A percentile compares a stretch with the other conserved stretches of the same genome.
Evolutionary conservation across 2,888 invertebrate genomes (phyloP).

Genomic region (Andrena minutula): DNA sequence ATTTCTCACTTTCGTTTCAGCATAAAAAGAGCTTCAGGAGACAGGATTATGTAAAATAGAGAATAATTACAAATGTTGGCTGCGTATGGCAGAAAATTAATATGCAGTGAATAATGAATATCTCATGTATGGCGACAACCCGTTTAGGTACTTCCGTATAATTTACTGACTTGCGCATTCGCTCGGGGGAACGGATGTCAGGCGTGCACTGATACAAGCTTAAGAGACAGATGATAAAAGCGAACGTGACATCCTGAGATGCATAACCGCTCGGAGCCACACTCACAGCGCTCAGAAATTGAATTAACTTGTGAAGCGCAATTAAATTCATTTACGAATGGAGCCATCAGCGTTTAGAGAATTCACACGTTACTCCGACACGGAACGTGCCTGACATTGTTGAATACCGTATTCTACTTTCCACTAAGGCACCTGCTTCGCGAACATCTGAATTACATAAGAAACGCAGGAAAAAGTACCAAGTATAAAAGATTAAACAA

Average conservation of each 20-base stretch:
- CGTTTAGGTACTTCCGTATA: slow-evolving; percentile 57
- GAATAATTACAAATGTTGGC: slow-evolving; percentile 14
- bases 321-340: slow-evolving; percentile 23
- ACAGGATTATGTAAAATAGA: background rate
- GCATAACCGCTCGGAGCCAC: background rate
- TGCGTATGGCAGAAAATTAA: slow-evolving; percentile 57
- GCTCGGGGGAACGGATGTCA: slow-evolving; percentile 43
- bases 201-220: slow-evolving; percentile 15
- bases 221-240: slow-evolving; percentile 41
- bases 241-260: slow-evolving; percentile 30
- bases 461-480: too few species aligned
- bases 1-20: too few species aligned
- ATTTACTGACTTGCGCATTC: slow-evolving; percentile 59
- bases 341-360: background rate
- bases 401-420: too few species aligned
- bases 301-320: slow-evolving; percentile 18
- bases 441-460: too few species aligned
- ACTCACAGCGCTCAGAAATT: slow-evolving; percentile 1
- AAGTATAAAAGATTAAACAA: too few species aligned
- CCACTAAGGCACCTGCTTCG: too few species aligned
- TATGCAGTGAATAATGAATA: slow-evolving; percentile 51
- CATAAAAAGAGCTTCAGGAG: background rate
- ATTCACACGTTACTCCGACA: background rate
- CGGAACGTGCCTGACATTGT: too few species aligned
- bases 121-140: slow-evolving; percentile 40